A percentile compares a stretch with the other conserved stretches of the same genome.
Evolutionary conservation across 2,888 invertebrate genomes (phyloP).

Genomic region (Criorhina ranunculi): DNA sequence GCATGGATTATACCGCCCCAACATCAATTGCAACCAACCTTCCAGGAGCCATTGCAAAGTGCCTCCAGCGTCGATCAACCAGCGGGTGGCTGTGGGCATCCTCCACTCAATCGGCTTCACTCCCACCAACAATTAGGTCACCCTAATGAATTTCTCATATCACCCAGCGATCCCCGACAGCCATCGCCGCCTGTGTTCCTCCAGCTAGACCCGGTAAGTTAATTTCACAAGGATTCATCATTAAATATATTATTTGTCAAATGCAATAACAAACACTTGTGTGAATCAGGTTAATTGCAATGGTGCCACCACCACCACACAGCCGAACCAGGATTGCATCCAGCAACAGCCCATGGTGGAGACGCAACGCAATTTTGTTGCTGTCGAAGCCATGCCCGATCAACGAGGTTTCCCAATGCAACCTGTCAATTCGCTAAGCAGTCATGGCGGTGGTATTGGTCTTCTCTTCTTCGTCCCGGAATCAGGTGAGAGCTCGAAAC

Average conservation of each 20-base stretch:
- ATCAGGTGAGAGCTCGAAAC: constrained; percentile 51
- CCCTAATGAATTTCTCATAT: constrained; percentile 56
- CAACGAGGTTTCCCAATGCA: constrained; percentile 6
- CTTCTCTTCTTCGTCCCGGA: constrained; percentile 59
- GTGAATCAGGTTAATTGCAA: constrained; percentile 51
- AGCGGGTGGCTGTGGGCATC: constrained; percentile 42
- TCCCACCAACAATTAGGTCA: constrained; percentile 48
- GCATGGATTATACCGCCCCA: constrained; percentile 52
- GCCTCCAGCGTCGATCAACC: neutral
- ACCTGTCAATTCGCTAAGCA: constrained; percentile 43
- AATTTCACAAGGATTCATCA: constrained; percentile 4
- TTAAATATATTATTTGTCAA: constrained; percentile 30
- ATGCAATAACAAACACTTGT: constrained; percentile 35
- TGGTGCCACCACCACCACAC: constrained; percentile 10
- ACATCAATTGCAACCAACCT: neutral
- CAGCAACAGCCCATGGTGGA: constrained; percentile 19
- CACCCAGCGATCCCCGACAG: constrained; percentile 6
- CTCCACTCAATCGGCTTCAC: constrained; percentile 33
- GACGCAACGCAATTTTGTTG: constrained; percentile 37
- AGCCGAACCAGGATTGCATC: constrained; percentile 12
- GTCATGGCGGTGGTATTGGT: constrained; percentile 41
- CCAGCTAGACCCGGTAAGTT: constrained; percentile 44
- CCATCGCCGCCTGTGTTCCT: neutral
- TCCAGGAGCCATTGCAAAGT: neutral
- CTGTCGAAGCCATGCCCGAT: constrained; percentile 9